Base-by-base conservation (phyloP, 2,888 invertebrate species). In the Steinernema scapterisci region DNA sequence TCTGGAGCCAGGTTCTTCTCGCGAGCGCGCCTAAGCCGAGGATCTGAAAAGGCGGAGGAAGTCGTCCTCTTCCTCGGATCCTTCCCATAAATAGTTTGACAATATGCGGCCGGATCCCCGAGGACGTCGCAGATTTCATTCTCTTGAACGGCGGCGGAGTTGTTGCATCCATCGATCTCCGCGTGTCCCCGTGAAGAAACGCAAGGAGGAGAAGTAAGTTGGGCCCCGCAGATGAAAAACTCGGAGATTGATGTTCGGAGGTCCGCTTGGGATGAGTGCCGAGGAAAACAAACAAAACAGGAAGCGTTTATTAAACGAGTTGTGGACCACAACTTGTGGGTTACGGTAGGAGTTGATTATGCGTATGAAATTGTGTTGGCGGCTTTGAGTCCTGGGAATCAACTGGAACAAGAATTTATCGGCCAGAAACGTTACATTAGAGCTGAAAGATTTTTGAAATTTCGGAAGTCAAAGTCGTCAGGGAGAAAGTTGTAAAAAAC, bases 41-140 rank as follows among this genome's bases (percentile, higher is more conserved):
- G 21, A 21, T 9, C 38, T 3, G 9, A 3, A 9, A 9, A 38
- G 9, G 38, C 38, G 38, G n/a, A 38, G 38, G 38, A 38, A 9
- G 38, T 38, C 38, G 38, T 9, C 38, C 38, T 38, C n/a, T n/a
- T 44, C 19, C n/a, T 48, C 48, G 19, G 19, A 48, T 48, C n/a
- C 13, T 5, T 38, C 31, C 27, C 63, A 25, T 63, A 63, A 63
- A 63, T 63, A 63, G 63, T 63, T 63, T 54, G 31, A 63, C 31
- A 63, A 63, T 63, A 16, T 19, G 48, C 63, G 63, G 19, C 38
- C n/a, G 25, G 63, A 63, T 63, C 63, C 63, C 63, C 63, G 31
- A 31, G 63, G 63, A 63, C 31, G 38, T 5, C 54, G 54, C 63
- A 25, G 63, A 63, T 63, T 63, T 63, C 63, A 63, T 63, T 63